Conservation (phyloP, 2,888 invertebrate species). For the Acanthoscelides obtectus region DNA sequence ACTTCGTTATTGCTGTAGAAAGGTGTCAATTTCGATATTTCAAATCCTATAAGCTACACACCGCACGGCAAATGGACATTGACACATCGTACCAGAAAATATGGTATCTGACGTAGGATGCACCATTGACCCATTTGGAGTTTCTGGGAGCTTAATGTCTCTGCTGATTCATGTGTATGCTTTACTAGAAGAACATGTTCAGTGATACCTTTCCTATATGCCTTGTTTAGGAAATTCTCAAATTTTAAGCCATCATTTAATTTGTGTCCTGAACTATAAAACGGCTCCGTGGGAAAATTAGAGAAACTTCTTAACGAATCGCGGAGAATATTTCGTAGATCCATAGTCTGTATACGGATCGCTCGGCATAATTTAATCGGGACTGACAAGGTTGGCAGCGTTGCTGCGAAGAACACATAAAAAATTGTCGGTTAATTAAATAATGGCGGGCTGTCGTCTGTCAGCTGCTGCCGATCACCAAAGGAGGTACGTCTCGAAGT, state of each 20-base stretch:
- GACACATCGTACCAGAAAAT: too few species aligned
- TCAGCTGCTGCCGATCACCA: neutral
- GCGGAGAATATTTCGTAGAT: slow-evolving; percentile 33
- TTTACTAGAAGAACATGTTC: neutral
- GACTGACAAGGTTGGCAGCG: slow-evolving; percentile 43
- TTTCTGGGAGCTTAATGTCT: too few species aligned
- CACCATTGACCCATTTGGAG: too few species aligned
- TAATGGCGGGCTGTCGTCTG: slow-evolving; percentile 31
- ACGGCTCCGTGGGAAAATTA: slow-evolving; percentile 39
- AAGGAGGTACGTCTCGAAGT: neutral
- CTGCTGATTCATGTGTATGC: neutral
- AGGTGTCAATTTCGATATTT: too few species aligned
- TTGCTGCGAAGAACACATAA: slow-evolving; percentile 23
- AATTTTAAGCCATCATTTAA: too few species aligned
- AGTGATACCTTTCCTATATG: neutral
- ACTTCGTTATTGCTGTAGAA: too few species aligned
- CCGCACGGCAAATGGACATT: too few species aligned
- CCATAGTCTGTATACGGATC: slow-evolving; percentile 39
- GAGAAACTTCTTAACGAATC: slow-evolving; percentile 33
- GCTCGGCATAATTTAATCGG: slow-evolving; percentile 38
- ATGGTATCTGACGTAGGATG: too few species aligned
- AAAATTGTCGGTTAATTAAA: slow-evolving; percentile 45
- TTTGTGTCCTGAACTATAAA: slow-evolving; percentile 2
- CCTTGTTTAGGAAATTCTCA: too few species aligned
- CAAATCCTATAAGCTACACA: too few species aligned